Evolutionary conservation across 2,888 invertebrate genomes (phyloP).

Genomic region (Drosophila emarginata): DNA sequence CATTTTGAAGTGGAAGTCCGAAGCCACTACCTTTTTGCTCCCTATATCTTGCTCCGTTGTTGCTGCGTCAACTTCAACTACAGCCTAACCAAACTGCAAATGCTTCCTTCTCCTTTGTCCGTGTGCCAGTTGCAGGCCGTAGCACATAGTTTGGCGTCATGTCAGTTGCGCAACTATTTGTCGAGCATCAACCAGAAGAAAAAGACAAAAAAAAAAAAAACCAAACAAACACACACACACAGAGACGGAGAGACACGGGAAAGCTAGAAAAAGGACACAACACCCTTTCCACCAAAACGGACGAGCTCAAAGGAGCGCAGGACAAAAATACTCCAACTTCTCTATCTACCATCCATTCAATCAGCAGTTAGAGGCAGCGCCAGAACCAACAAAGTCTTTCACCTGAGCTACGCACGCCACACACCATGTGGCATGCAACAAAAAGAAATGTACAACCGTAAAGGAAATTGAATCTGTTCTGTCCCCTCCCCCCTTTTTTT

Average conservation of each 20-base stretch:
- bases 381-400: slow-evolving; percentile 2
- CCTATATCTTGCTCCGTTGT: neutral
- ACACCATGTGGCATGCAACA: slow-evolving; percentile 1
- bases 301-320: neutral
- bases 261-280: slow-evolving; percentile 17
- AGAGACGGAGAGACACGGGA: neutral
- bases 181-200: slow-evolving; percentile 38
- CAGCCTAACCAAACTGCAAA: slow-evolving; percentile 18
- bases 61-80: neutral
- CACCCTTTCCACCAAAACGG: neutral
- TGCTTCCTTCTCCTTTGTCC: slow-evolving; percentile 19
- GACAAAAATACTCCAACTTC: neutral
- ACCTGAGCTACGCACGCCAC: slow-evolving; percentile 22
- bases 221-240: slow-evolving; percentile 12
- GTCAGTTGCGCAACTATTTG: slow-evolving; percentile 73
- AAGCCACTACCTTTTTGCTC: slow-evolving; percentile 18
- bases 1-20: slow-evolving; percentile 9
- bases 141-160: slow-evolving; percentile 43
- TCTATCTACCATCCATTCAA: neutral
- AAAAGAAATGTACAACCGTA: slow-evolving; percentile 1
- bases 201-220: slow-evolving; percentile 23
- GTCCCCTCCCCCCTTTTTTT: neutral
- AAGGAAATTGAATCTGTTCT: slow-evolving; percentile 42
- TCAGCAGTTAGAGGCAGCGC: slow-evolving; percentile 17
- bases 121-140: slow-evolving; percentile 58